phyloP scores from a whole-genome alignment of 2,888 invertebrate genomes.

The Synergus japonicus region DNA sequence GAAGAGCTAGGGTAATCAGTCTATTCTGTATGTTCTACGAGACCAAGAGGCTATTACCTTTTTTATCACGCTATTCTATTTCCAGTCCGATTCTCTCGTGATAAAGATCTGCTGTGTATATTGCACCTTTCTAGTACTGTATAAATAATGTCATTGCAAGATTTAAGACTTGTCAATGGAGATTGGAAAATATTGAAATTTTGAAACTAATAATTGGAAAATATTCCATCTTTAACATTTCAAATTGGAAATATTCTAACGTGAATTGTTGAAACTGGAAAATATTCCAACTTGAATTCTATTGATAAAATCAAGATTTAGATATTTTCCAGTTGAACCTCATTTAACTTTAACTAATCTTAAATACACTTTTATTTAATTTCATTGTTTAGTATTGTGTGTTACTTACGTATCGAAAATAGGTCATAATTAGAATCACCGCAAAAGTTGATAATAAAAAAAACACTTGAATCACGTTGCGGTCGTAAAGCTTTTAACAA shows the following conservation, averaged over 20 bases:
- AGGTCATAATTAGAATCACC: conserved; percentile 15
- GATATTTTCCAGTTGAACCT: no score
- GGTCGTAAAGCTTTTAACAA: conserved; percentile 8
- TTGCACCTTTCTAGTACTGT: not conserved
- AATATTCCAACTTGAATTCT: no score
- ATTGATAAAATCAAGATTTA: no score
- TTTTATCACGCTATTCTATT: not conserved
- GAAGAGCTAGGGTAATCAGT: not conserved
- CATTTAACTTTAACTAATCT: no score
- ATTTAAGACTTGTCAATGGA: no score
- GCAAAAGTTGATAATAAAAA: conserved; percentile 27
- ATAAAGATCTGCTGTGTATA: not conserved
- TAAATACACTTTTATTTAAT: no score
- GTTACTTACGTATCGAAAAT: not conserved
- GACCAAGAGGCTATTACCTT: not conserved
- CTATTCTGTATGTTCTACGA: not conserved
- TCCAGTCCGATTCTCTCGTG: not conserved
- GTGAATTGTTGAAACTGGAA: no score
- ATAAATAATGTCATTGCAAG: not conserved
- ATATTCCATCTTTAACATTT: no score
- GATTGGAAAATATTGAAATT: no score
- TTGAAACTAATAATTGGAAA: no score
- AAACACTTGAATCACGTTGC: conserved; percentile 16
- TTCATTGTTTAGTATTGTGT: no score
- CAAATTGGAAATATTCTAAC: no score